Base-by-base conservation (phyloP, 2,113 vertebrate genomes). In the Nannobrachium achirus region DNA sequence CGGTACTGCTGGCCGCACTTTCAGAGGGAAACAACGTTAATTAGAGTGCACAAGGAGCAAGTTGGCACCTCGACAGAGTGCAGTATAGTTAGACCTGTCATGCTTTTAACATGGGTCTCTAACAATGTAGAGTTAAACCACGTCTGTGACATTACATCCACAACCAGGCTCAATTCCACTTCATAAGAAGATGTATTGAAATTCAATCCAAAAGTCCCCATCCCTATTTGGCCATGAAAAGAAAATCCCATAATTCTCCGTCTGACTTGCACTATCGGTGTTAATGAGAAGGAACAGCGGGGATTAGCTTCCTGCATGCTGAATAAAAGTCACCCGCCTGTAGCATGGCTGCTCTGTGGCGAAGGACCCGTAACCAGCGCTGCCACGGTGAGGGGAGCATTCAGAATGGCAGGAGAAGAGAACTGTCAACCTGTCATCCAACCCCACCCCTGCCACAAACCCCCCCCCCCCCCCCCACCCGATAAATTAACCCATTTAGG, bases 381-480 rank as follows among this genome's bases (percentile, higher is more conserved):
- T 66, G 33, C 40, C 87, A 78, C 87, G 13, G 56, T 55, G 14
- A 79, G 81, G 82, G 80, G 84, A 86, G 81, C 79, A 78, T 76
- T 87, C 64, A 1, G 88, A 89, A 84, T 90, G 89, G 86, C 87
- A 88, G 89, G 85, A 86, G 87, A 91, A 88, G 87, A 90, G 83
- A 90, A 89, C 89, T 90, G 89, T 91, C 89, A 91, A 90, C 86
- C 87, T 91, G 89, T 91, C 89, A 89, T 10, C 19, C 85, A 83
- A 86, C 85, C 86, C 87, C 90, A 81, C 84, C 88, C 19, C 44
- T 11, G 9, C 45, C 45, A 39, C n/a, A 38, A 25, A 19, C 20
- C 10, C 55, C n/a, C n/a, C 11, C 56, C 20, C 14, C 41, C 19
- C 58, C 89, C 86, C 88, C 84, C 84, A 86, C 88, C 88, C 88